Evolutionary conservation across 2,113 vertebrate species (phyloP).

Genomic region (Protomyctophum bolini): DNA sequence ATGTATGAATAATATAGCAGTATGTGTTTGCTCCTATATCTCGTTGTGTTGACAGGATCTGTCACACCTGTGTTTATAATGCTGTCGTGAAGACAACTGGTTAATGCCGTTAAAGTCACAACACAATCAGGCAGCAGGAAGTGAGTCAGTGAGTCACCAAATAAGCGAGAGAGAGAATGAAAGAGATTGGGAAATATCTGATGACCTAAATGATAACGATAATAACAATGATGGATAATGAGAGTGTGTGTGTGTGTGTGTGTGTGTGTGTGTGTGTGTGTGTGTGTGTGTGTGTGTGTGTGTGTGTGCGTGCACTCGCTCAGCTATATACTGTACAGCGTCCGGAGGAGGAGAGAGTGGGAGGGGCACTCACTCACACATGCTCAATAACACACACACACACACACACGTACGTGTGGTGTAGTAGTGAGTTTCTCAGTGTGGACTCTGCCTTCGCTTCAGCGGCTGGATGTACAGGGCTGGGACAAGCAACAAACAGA

Average conservation of each 20-base stretch:
- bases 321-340: slow-evolving; percentile 37
- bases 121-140: neutral
- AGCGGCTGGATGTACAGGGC: slow-evolving; percentile 47
- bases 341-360: slow-evolving; percentile 55
- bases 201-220: neutral
- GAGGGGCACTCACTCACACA: slow-evolving; percentile 62
- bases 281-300: slow-evolving; percentile 32
- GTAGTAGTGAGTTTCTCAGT: slow-evolving; percentile 53
- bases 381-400: slow-evolving; percentile 31
- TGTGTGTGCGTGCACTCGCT: slow-evolving; percentile 2
- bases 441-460: slow-evolving; percentile 54
- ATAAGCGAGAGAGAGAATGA: neutral
- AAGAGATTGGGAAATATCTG: neutral
- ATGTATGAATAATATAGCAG: neutral
- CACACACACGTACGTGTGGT: slow-evolving; percentile 33
- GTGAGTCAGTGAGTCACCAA: neutral
- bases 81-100: slow-evolving; percentile 26
- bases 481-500: slow-evolving; percentile 19
- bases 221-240: slow-evolving; percentile 4
- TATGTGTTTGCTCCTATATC: slow-evolving; percentile 22
- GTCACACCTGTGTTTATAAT: slow-evolving; percentile 22
- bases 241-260: slow-evolving; percentile 24
- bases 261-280: slow-evolving; percentile 10
- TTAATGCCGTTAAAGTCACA: neutral
- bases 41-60: slow-evolving; percentile 37